Conservation (phyloP, 2,797 vertebrate species). For the Bradypodion pumilum region DNA sequence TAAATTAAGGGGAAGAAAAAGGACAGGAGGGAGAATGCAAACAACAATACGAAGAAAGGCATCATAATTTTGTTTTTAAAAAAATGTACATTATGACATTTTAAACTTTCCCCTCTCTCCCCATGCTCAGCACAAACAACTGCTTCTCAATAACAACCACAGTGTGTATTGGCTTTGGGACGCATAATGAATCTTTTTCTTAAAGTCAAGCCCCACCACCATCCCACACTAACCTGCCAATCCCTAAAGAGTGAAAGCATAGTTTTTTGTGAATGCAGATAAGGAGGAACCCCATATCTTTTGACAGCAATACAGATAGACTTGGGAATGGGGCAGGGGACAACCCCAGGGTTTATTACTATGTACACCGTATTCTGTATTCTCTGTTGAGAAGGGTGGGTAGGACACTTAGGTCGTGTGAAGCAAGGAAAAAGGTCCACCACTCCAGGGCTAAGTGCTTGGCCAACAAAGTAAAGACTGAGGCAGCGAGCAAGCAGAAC, state of each 20-base stretch:
- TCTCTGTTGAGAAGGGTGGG: slow-evolving; percentile 34
- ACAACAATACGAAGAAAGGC: slow-evolving; percentile 64
- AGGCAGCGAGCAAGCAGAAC: background rate
- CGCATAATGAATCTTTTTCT: background rate
- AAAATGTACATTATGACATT: slow-evolving; percentile 39
- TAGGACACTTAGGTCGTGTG: slow-evolving; percentile 31
- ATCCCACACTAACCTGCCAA: slow-evolving; percentile 23
- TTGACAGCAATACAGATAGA: slow-evolving; percentile 29
- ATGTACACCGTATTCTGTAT: slow-evolving; percentile 27
- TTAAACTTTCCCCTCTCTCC: slow-evolving; percentile 1
- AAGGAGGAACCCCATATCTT: slow-evolving; percentile 29
- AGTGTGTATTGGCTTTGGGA: slow-evolving; percentile 11
- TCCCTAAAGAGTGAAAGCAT: slow-evolving; percentile 39
- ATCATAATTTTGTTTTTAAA: slow-evolving; percentile 59
- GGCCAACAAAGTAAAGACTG: slow-evolving; percentile 24
- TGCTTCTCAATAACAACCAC: slow-evolving; percentile 29
- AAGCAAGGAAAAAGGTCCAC: slow-evolving; percentile 39
- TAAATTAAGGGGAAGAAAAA: slow-evolving; percentile 62
- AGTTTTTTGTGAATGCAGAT: slow-evolving; percentile 37
- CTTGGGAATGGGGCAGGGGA: slow-evolving; percentile 1
- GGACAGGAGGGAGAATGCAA: slow-evolving; percentile 28
- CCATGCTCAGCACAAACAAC: slow-evolving; percentile 32
- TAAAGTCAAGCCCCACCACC: slow-evolving; percentile 24
- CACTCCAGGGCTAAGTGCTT: slow-evolving; percentile 44
- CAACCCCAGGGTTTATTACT: background rate